Percentiles rank a stretch among this genome's conserved stretches.
Evolutionary conservation across 2,113 vertebrate genomes (phyloP).

Genomic region (Trematocara nigrifrons): DNA sequence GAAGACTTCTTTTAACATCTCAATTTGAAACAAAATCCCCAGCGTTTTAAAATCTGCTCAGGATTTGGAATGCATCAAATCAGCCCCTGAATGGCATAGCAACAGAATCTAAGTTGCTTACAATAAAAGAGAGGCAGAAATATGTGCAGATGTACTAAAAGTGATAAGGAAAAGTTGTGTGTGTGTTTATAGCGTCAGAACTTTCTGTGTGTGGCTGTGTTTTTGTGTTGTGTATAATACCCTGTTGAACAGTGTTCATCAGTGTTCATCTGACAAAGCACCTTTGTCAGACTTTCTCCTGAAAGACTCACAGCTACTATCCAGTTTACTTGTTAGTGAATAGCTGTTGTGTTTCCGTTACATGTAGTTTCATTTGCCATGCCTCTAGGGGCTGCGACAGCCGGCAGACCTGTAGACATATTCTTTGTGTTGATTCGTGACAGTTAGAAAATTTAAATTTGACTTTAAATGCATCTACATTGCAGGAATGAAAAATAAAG

Average conservation of each 20-base stretch:
- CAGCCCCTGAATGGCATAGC: background rate
- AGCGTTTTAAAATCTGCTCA: background rate
- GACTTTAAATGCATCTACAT: background rate
- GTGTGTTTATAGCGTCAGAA: background rate
- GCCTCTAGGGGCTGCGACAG: background rate
- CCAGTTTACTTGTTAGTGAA: background rate
- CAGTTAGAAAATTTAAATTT: background rate
- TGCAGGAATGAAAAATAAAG: background rate
- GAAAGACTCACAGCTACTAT: background rate
- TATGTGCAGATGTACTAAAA: background rate
- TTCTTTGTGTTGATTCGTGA: background rate
- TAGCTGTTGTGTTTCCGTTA: background rate
- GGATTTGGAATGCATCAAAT: background rate
- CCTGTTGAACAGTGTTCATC: background rate
- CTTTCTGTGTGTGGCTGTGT: background rate
- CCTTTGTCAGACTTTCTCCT: background rate
- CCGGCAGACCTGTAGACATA: background rate
- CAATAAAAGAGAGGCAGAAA: background rate
- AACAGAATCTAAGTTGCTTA: accelerated
- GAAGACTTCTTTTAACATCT: background rate
- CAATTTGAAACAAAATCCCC: background rate
- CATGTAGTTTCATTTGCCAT: background rate
- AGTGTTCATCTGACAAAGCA: background rate
- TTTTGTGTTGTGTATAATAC: background rate
- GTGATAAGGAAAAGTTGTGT: background rate